These are phyloP conservation scores for Sebastes trivittatus DNA, from an alignment of 2,797 vertebrate genomes.

Conservation along the genomic window DNA sequence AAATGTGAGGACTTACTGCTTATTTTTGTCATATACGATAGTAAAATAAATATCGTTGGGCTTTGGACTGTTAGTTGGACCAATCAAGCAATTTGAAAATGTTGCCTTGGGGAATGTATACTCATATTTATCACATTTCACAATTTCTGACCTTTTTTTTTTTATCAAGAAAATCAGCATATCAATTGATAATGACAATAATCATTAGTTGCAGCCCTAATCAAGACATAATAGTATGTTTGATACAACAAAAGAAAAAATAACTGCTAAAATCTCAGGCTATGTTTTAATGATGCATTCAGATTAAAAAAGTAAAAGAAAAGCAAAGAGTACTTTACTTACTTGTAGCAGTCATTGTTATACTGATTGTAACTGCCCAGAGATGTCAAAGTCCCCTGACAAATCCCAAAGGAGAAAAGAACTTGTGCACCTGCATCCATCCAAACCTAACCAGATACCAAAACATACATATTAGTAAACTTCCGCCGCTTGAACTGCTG, in stretches of 20 bases:
- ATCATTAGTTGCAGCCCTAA: too few species aligned
- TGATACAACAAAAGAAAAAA: neutral
- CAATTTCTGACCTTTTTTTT: neutral
- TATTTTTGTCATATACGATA: neutral
- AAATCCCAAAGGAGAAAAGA: conserved; percentile 93
- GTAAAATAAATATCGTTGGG: neutral
- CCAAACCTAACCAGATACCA: conserved; percentile 86
- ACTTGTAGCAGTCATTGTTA: conserved; percentile 95
- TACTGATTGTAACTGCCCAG: conserved; percentile 94
- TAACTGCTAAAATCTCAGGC: neutral
- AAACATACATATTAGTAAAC: conserved; percentile 11
- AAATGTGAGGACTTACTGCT: neutral
- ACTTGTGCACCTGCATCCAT: conserved; percentile 95
- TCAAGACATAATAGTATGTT: neutral
- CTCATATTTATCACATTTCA: neutral
- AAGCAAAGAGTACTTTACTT: conserved; percentile 48
- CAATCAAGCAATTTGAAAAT: too few species aligned
- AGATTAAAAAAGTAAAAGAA: neutral
- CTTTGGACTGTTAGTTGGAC: neutral
- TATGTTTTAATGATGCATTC: neutral
- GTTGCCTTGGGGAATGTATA: neutral
- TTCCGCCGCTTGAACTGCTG: neutral
- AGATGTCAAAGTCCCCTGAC: conserved; percentile 89
- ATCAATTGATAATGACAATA: neutral
- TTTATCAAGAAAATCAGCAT: neutral